Evolutionary conservation across 2,888 invertebrate genomes (phyloP), one percentile per base, ranked within the genome.

Genomic region (Corythucha ciliata): DNA sequence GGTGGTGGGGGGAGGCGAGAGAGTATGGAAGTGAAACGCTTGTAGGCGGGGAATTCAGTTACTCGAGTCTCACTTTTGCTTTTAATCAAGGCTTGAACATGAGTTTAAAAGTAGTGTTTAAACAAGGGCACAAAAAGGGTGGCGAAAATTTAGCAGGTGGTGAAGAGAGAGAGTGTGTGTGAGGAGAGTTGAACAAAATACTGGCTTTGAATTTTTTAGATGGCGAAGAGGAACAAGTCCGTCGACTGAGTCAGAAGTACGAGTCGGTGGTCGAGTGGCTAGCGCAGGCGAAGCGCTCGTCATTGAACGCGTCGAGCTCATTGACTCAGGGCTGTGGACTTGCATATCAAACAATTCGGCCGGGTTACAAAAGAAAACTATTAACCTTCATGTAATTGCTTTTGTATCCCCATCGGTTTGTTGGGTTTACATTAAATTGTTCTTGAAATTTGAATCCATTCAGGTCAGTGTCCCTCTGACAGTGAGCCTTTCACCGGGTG

Each of bases 231-330:
- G 46, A 33, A 39, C 39, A n/a, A 37, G 37, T 12, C 37, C 12
- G 25, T 22, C n/a, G 25, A 18, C 2, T 29, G 39, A 39, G 18
- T 32, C 27, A 3, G 41, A 39, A 34, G 52, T 53, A 1, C 26
- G 40, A 7, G 27, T 29, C 22, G 56, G 54, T 24, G 56, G 52
- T 42, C 44, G 56, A 34, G 29, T 53, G 16, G 52, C 44, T n/a
- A 45, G 45, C 22, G 54, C 52, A 12, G 46, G 41, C n/a, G 70
- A 70, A 40, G 69, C 69, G 22, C 65, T 70, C 54, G 54, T 60
- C 26, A 41, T 62, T 18, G 55, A 59, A 16, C 53, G 60, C 41
- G 58, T 58, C 10, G 59, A 59, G 41, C 54, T 57, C n/a, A 49
- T 51, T 44, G 63, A 63, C 49, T 55, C 57, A 6, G 62, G 63